A percentile compares a stretch with the other conserved stretches of the same genome.
Conservation (phyloP, 2,797 vertebrate genomes). For the Diglossa cyanea region DNA sequence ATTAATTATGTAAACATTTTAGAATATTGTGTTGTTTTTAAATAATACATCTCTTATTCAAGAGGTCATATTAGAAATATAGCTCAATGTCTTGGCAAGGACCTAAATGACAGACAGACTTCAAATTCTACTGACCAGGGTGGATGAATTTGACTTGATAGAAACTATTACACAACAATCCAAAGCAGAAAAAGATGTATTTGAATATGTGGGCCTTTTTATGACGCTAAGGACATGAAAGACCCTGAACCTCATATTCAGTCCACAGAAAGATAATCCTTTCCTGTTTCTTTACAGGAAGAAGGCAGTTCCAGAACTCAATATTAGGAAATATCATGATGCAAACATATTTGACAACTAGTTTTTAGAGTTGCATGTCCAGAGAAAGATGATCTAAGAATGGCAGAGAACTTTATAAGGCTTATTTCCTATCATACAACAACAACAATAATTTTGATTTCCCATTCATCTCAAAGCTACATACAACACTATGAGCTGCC, state of each 20-base stretch:
- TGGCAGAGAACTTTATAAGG: neutral
- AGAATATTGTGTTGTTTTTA: neutral
- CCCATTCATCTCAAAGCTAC: neutral
- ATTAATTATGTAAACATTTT: no score
- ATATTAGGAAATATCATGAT: neutral
- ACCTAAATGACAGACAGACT: neutral
- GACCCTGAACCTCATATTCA: neutral
- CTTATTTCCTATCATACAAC: neutral
- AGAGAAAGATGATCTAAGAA: neutral
- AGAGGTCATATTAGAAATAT: neutral
- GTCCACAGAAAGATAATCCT: neutral
- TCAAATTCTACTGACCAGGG: neutral
- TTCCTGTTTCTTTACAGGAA: neutral
- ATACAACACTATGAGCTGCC: neutral
- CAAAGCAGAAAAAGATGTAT: neutral
- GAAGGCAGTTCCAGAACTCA: neutral
- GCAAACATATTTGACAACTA: neutral
- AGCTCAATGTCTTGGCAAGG: neutral
- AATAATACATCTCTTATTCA: neutral
- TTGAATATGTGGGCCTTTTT: accelerated
- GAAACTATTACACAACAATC: neutral
- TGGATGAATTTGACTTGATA: neutral
- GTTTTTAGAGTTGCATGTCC: neutral
- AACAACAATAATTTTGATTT: neutral
- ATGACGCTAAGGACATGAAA: neutral